Evolutionary conservation across 35 echinoderm and acorn worm species (phyloP).

Genomic region (Acanthaster planci): DNA sequence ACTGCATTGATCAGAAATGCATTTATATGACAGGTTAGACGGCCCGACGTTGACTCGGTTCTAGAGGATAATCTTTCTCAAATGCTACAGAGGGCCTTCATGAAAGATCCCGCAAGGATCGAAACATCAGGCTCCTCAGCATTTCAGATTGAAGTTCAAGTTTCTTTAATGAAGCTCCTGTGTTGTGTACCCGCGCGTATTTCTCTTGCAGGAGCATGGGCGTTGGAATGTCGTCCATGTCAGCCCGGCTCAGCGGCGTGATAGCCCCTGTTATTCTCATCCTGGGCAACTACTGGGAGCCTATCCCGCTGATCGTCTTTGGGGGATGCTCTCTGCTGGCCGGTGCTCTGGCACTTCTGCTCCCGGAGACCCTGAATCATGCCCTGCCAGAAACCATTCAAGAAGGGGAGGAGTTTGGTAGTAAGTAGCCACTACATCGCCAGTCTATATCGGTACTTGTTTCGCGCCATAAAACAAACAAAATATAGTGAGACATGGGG

Average conservation of each 20-base stretch:
- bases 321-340: conserved; percentile 50
- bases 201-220: conserved; percentile 35
- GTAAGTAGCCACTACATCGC: not conserved
- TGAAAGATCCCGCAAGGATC: no score
- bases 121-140: no score
- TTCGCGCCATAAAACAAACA: not conserved
- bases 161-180: not conserved
- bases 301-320: conserved; percentile 63
- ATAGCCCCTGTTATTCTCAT: conserved; percentile 66
- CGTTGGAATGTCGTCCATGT: conserved; percentile 63
- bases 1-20: no score
- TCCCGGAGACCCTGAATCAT: conserved; percentile 69
- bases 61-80: no score
- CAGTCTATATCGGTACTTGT: not conserved
- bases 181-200: not conserved
- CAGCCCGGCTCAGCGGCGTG: conserved; percentile 63
- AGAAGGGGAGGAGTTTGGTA: conserved; percentile 61
- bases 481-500: not conserved
- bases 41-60: no score
- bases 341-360: conserved; percentile 41
- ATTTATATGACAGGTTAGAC: no score
- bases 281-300: conserved; percentile 41
- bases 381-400: conserved; percentile 70
- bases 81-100: no score
- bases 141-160: no score